Percentiles rank a stretch among this genome's conserved stretches.
Conservation (phyloP, 2,113 vertebrate genomes). For the Indri indri region DNA sequence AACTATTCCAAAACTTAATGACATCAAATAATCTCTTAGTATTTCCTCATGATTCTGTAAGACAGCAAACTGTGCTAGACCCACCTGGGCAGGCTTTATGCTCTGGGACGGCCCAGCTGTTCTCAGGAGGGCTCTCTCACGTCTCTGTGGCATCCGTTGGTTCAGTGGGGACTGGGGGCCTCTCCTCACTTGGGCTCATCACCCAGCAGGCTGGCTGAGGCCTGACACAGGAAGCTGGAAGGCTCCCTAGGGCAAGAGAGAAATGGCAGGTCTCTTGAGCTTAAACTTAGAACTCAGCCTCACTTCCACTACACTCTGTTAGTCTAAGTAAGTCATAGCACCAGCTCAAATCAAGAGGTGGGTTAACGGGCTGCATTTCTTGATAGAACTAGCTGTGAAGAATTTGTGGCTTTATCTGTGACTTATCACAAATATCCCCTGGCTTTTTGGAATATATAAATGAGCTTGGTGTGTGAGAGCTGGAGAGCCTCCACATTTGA, state of each 20-base stretch:
- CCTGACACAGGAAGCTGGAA: not conserved
- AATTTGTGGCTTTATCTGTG: not conserved
- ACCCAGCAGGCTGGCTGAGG: too few species aligned
- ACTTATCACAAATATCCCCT: not conserved
- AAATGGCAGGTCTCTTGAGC: not conserved
- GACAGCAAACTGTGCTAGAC: not conserved
- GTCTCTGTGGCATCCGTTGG: not conserved
- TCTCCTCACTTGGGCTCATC: not conserved
- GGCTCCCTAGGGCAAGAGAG: not conserved
- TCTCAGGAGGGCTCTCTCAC: not conserved
- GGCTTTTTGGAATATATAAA: not conserved
- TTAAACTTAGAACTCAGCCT: not conserved
- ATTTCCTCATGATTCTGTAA: not conserved
- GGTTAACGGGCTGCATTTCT: not conserved
- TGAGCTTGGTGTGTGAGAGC: not conserved
- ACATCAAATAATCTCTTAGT: not conserved
- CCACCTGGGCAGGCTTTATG: too few species aligned
- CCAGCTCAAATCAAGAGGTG: not conserved
- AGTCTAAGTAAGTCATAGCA: not conserved
- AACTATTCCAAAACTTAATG: not conserved
- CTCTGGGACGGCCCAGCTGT: not conserved
- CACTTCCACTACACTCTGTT: not conserved
- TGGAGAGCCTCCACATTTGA: not conserved
- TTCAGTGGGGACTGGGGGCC: rapidly evolving
- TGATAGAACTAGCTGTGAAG: not conserved